These are phyloP conservation scores for Nycticryphes semicollaris DNA, from an alignment of 2,113 vertebrate genomes.

Conservation along the genomic window DNA sequence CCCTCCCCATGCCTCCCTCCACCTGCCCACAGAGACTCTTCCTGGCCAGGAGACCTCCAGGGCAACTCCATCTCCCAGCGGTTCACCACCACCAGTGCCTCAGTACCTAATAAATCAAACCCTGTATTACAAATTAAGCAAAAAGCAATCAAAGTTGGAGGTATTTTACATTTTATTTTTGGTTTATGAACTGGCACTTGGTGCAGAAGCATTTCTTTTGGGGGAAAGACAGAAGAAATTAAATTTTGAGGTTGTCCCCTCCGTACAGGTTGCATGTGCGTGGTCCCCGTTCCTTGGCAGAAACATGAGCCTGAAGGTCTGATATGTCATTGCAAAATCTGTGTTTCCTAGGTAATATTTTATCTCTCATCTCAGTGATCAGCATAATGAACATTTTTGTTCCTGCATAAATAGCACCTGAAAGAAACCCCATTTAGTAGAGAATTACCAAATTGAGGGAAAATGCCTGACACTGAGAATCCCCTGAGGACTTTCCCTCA, in stretches of 20 bases:
- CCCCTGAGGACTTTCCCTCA: background rate
- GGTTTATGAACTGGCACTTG: background rate
- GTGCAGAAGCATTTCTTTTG: background rate
- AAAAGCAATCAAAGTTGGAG: background rate
- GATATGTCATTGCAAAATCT: background rate
- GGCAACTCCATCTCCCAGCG: background rate
- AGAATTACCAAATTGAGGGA: slow-evolving; percentile 2
- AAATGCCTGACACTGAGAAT: slow-evolving; percentile 14
- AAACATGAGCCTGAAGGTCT: background rate
- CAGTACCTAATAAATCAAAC: background rate
- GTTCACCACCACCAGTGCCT: background rate
- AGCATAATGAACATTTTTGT: slow-evolving; percentile 11
- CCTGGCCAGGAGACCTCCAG: background rate
- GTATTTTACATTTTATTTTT: background rate
- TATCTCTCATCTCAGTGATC: slow-evolving; percentile 10
- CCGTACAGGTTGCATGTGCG: rapidly evolving
- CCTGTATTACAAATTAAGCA: background rate
- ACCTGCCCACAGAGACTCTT: background rate
- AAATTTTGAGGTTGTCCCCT: background rate
- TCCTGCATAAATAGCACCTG: slow-evolving; percentile 26
- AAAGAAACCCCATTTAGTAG: background rate
- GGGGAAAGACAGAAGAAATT: background rate
- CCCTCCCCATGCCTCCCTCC: too few relatives aligned
- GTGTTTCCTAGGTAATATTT: slow-evolving; percentile 32
- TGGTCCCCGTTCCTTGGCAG: background rate